Base-by-base conservation (phyloP, 2,888 invertebrate genomes). In the Drosophila colorata region DNA sequence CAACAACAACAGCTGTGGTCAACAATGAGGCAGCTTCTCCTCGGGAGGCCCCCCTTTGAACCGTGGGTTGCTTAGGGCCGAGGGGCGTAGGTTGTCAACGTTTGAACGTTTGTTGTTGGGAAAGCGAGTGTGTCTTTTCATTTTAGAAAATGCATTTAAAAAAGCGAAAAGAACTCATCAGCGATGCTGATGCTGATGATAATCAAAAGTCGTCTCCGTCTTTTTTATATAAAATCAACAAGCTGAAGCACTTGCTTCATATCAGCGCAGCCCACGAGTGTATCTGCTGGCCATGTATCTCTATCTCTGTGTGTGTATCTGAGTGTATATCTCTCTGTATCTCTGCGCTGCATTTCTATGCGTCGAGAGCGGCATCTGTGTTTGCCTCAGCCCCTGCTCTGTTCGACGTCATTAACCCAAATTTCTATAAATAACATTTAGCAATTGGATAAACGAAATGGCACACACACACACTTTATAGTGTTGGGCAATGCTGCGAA, bases 101-200 rank as follows among this genome's bases (percentile, higher is more conserved):
- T 59, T 56, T 38, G 37, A 31, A 31, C 31, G 31, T 33, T 33
- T 38, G 16, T 38, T 38, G 9, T 38, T 38, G 38, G 77, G 78
- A 78, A 78, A 78, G 76, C 69, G 78, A 60, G 58, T 33, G 49
- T 56, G 61, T 75, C 59, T 67, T 68, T 80, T 77, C 68, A 70
- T 80, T 80, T 80, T 60, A 56, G 69, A 75, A 87, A 84, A 81
- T 70, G 78, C 78, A 80, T 77, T 80, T 78, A 16, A 28, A 84
- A 84, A 82, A 82, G 75, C 79, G 63, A 85, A 83, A 87, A 85
- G 86, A 83, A 82, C 87, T 70, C 80, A 71, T 83, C 69, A 86
- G 51, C 18, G 58, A 31, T 67, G 60, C 20, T 56, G 69, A 25
- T 56, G 53, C 37, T 66, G 74, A 69, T 80, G 82, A 81, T 87